These are phyloP conservation scores for Palythoa heliodiscus DNA, from an alignment of 92 coral and sea anemone genomes.

Conservation along the genomic window DNA sequence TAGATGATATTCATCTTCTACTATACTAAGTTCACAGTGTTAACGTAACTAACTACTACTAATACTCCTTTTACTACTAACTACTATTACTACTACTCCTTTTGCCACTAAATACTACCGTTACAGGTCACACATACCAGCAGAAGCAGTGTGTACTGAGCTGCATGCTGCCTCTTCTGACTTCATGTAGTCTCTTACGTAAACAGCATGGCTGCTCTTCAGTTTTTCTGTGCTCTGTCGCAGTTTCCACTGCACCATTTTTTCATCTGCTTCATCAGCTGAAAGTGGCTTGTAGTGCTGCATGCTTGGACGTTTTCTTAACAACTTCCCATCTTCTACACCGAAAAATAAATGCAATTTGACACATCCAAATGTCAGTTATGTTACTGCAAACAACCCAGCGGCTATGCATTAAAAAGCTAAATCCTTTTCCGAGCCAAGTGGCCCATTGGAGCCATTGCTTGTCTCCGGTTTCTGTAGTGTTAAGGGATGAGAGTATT, in stretches of 20 bases:
- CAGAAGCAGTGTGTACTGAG: not conserved
- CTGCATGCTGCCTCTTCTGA: not conserved
- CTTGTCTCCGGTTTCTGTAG: too few species aligned
- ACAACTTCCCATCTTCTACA: slow-evolving; percentile 66
- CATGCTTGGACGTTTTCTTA: slow-evolving; percentile 55
- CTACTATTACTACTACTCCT: too few species aligned
- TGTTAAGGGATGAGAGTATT: too few species aligned
- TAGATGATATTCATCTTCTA: too few species aligned
- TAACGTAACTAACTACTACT: too few species aligned
- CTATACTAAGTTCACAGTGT: too few species aligned
- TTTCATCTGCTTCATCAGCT: slow-evolving; percentile 63
- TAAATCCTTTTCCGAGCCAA: too few species aligned
- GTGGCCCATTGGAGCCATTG: too few species aligned
- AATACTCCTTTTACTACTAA: too few species aligned
- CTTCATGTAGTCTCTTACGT: slow-evolving; percentile 23
- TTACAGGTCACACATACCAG: not conserved
- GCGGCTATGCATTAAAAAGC: too few species aligned
- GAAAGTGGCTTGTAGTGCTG: slow-evolving; percentile 49
- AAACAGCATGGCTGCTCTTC: slow-evolving; percentile 47
- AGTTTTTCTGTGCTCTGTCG: slow-evolving; percentile 60
- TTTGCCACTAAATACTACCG: not conserved
- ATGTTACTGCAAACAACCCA: too few species aligned
- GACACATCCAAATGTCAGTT: not conserved
- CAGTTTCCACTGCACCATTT: slow-evolving; percentile 62
- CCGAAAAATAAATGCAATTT: not conserved